Base-by-base conservation (phyloP, 2,113 vertebrate genomes). In the Nycticebus coucang region DNA sequence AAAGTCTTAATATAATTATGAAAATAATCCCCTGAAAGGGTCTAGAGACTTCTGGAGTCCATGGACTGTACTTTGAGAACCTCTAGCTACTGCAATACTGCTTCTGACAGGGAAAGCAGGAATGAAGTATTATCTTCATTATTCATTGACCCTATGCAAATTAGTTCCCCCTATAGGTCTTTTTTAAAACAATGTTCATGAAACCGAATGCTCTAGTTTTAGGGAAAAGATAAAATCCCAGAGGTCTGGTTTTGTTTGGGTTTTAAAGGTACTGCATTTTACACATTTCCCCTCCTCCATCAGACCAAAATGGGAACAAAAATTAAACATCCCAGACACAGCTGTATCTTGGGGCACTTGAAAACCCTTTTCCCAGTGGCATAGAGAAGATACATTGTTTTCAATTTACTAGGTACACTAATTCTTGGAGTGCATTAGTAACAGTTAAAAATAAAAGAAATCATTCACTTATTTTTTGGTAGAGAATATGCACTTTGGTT, bases 241-340 rank as follows among this genome's bases (percentile, higher is more conserved):
- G n/a, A 95, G 72, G 24, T 95, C 93, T 93, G 90, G 69, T 90
- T 95, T 92, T 93, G 45, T 57, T 50, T 94, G 77, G n/a, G 37
- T 66, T 96, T 92, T 83, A 81, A 92, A 95, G 78, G 24, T 26
- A 81, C 35, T 95, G 53, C 15, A 95, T 91, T 94, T 87, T 77
- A 94, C 13, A 96, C 28, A 7, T 21, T 30, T 4, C 26, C 22
- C 28, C 33, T n/a, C 24, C 30, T 35, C 26, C 12, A 50, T 26
- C 53, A 77, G 60, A 87, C 60, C 87, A 74, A 93, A 90, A 83
- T 57, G 19, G 35, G 30, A 24, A 45, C 19, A 92, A 17, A 95
- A 92, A 92, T 87, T 69, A 83, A 92, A 12, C 53, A 96, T 33
- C 35, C 37, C 45, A 95, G 60, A 95, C 24, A 79, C 5, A 93